Percentiles rank a stretch among this genome's conserved stretches.
These are phyloP conservation scores for Siniperca obscura DNA, from an alignment of 2,797 vertebrate genomes.

Conservation along the genomic window DNA sequence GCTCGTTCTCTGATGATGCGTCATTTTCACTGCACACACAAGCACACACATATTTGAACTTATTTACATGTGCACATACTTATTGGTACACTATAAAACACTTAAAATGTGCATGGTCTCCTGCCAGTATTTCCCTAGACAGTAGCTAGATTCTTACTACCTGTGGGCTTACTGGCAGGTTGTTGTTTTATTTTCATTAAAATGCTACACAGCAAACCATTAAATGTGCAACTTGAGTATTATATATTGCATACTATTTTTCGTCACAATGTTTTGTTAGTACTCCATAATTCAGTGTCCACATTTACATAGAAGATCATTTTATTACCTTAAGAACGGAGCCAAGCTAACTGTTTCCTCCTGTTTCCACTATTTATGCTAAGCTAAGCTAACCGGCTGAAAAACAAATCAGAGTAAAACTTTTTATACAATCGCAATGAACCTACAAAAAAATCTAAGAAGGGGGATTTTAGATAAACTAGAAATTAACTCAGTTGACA, in stretches of 20 bases:
- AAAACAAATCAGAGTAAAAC: neutral
- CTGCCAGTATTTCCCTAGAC: neutral
- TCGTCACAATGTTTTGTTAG: neutral
- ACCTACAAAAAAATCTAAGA: neutral
- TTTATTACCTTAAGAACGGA: neutral
- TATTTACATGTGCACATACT: constrained; percentile 10
- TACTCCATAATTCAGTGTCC: no score
- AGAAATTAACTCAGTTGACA: neutral
- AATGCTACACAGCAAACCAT: neutral
- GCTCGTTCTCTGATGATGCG: constrained; percentile 97
- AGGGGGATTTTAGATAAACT: neutral
- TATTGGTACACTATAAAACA: neutral
- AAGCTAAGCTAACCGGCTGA: neutral
- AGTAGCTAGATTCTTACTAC: neutral
- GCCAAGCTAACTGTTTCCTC: neutral
- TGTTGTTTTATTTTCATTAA: neutral
- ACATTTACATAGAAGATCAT: no score
- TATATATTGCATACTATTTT: no score
- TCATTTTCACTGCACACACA: constrained; percentile 91
- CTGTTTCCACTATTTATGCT: no score
- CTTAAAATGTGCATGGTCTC: neutral
- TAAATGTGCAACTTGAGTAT: neutral
- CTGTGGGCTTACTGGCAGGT: neutral
- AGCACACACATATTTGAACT: constrained; percentile 17
- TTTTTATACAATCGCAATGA: neutral